Evolutionary conservation across 2,113 vertebrate genomes (phyloP), one percentile per base, ranked within the genome.

Genomic region (Channa maculata): DNA sequence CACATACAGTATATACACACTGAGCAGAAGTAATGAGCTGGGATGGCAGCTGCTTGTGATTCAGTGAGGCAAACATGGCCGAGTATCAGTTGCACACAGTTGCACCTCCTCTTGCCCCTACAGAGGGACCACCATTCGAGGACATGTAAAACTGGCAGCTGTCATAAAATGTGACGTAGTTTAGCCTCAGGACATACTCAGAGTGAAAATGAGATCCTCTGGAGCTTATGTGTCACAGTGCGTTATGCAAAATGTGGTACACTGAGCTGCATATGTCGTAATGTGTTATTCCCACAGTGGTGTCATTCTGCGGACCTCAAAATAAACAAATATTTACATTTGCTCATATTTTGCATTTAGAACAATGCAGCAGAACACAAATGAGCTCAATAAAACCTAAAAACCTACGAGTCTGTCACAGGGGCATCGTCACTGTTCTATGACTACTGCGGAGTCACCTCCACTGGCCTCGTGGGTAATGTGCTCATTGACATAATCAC

Each of bases 111-210:
- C 79, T 81, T 12, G 7, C 69, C 65, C 73, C 74, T 65, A 67
- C 85, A 78, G 69, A 79, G 65, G 72, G 88, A 83, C 81, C 75
- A 89, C 71, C 75, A 60, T 75, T 62, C 15, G 66, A 85, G 88
- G 80, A 89, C 85, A 78, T 61, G 81, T 38, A 79, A 65, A 89
- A 92, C 81, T 89, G 89, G 88, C 90, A 92, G 88, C 88, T 91
- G 91, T 92, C 91, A 91, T 75, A 70, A 86, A 91, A 83, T 79
- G 78, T 89, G 88, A 89, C 67, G 51, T 71, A 71, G 63, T 75
- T 74, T 77, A 70, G 77, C 89, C 80, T 33, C 55, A 44, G 84
- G 82, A 86, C 59, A 87, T 55, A 57, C 77, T 80, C 67, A n/a
- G 74, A 88, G 77, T 79, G 87, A 86, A 86, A 90, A 90, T 73